Conservation (phyloP, 2,113 vertebrate genomes). For the Leptosomus discolor region DNA sequence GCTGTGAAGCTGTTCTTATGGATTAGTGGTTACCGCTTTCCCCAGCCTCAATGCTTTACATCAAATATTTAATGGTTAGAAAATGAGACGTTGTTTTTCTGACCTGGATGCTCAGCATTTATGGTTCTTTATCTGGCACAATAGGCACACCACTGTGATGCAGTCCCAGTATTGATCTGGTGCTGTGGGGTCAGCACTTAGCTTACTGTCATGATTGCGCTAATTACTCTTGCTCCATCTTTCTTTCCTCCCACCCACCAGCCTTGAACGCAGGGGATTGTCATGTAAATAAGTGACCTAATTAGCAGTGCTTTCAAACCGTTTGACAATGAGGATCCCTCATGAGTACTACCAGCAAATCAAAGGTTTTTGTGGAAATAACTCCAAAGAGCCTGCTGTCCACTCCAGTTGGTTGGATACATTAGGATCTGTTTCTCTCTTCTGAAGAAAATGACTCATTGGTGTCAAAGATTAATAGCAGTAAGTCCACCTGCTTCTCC, state of each 20-base stretch:
- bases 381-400: neutral
- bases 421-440: neutral
- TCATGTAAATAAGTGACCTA: conserved; percentile 22
- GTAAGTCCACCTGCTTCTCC: neutral
- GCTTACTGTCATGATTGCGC: neutral
- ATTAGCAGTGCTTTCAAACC: neutral
- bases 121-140: neutral
- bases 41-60: neutral
- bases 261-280: neutral
- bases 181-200: neutral
- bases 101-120: neutral
- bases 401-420: neutral
- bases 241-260: neutral
- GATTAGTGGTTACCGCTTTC: neutral
- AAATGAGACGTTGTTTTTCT: neutral
- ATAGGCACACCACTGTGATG: neutral
- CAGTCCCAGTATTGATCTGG: neutral
- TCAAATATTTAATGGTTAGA: neutral
- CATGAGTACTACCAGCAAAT: neutral
- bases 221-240: neutral
- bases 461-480: neutral
- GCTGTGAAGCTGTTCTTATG: neutral
- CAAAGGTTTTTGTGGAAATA: neutral
- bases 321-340: neutral
- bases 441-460: neutral